Evolutionary conservation across 2,113 vertebrate genomes (phyloP), one percentile per base, ranked within the genome.

Genomic region (Nothobranchius kuhntae): DNA sequence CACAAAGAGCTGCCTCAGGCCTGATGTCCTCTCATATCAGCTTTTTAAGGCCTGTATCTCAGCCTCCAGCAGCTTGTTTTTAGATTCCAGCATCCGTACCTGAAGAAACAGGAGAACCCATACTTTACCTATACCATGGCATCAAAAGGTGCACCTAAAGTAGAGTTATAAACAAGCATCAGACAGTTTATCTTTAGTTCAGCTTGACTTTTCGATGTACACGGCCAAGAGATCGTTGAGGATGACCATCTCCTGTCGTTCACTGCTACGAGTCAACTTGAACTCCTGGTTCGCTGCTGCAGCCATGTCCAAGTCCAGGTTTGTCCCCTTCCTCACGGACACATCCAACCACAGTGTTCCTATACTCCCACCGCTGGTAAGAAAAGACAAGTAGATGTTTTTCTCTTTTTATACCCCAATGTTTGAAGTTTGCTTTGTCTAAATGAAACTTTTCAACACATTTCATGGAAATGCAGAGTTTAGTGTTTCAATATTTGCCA

Each of bases 151-250:
- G 30, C 4, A 30, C 30, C 30, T 30, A 21, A 1, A 21, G 21
- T 21, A 21, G 21, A 21, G 21, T 38, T 38, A 38, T 38, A 38
- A 38, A 7, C 1, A 21, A 21, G 21, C 21, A 21, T 21, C 21
- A 21, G 21, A 21, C 21, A 40, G 38, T 40, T 40, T 6, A 40
- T 40, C n/a, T 40, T 40, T 40, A 40, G 14, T 36, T 36, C 9
- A 11, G 63, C 84, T 82, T 83, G 75, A 89, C 86, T 92, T 93
- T 84, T 92, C 91, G 6, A 91, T 89, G 59, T 92, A 93, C 4
- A 56, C 78, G 3, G 92, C 92, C 79, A 94, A 77, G 1, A 91
- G 89, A 70, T 94, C 93, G 13, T 94, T 92, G 44, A 95, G 90
- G 26, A 73, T 69, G 2, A 94, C 67, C 88, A 93, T 77, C 76